Evolutionary conservation across 2,888 invertebrate genomes (phyloP), one percentile per base, ranked within the genome.

Genomic region (Magallana nippona): DNA sequence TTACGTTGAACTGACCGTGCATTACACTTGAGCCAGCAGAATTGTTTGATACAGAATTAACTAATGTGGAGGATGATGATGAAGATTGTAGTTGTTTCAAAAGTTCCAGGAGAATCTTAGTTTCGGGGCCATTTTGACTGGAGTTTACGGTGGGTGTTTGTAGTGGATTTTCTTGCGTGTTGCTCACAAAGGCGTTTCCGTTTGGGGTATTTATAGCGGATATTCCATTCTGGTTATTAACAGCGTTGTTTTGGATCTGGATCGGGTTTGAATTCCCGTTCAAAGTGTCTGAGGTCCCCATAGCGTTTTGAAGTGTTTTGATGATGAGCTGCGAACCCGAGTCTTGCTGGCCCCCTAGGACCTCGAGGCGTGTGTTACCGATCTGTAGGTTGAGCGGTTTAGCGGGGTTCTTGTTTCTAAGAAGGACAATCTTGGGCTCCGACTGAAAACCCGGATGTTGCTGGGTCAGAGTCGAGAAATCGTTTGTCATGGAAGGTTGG

Each of bases 351-450:
- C 22, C 56, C 19, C 79, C 57, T 11, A 79, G 57, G 10, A 79
- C 79, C 15, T 79, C 79, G 2, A 79, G 19, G 1, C 57, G 79
- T 27, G 79, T 79, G 8, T 79, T 79, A 2, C 79, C 79, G 15
- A 79, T 79, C 57, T 79, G 79, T 2, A 79, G 22, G 27, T 79
- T 79, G 17, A 79, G 22, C 27, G 79, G 79, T 57, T 57, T 79
- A 17, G 57, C 27, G 19, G 79, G 57, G 57, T 79, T 79, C 11
- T 57, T 17, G 27, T 57, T 57, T 56, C 79, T 56, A 2, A 79
- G 57, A 56, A 79, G 57, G 10, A 79, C 79, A 27, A 79, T 79
- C 27, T 79, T 79, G 1, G 79, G 56, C 57, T 71, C 15, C 3
- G 11, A 27, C 8, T 71, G 71, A 32, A 22, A 22, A 15, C 15